Percentiles rank a stretch among this genome's conserved stretches.
phyloP scores from a whole-genome alignment of 1,140 invertebrate species.

The Catajapyx aquilonaris region DNA sequence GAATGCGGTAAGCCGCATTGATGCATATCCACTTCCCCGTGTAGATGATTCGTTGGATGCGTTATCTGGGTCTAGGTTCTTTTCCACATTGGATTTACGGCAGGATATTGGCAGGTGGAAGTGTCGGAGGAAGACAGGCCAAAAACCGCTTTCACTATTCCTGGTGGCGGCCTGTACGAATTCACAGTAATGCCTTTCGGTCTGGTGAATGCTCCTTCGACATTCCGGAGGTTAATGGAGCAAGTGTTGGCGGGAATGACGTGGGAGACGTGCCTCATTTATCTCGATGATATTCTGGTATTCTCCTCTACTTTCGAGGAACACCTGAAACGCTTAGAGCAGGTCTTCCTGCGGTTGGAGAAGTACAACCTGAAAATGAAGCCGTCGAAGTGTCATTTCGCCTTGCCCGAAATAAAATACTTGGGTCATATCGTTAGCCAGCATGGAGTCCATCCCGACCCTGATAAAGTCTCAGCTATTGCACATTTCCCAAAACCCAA shows the following conservation, averaged over 20 bases:
- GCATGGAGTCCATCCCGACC: constrained; percentile 16
- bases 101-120: constrained; percentile 17
- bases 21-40: no score
- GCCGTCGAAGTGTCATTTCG: constrained; percentile 13
- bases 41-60: no score
- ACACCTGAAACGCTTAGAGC: constrained; percentile 1
- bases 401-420: constrained; percentile 14
- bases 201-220: constrained; percentile 18
- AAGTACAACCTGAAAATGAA: constrained; percentile 14
- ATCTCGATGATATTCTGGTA: constrained; percentile 8
- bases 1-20: no score
- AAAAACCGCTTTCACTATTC: constrained; percentile 23
- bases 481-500: constrained; percentile 7
- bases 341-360: background rate
- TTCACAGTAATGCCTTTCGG: constrained; percentile 24
- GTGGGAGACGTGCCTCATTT: constrained; percentile 1
- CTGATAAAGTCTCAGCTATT: constrained; percentile 11
- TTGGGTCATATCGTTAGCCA: constrained; percentile 17
- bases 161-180: constrained; percentile 18
- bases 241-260: constrained; percentile 10
- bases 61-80: no score
- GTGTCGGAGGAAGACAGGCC: constrained; percentile 13
- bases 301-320: constrained; percentile 4
- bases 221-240: constrained; percentile 15
- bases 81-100: no score